Evolutionary conservation across 2,797 vertebrate species (phyloP).

Genomic region (Rousettus madagascariensis): DNA sequence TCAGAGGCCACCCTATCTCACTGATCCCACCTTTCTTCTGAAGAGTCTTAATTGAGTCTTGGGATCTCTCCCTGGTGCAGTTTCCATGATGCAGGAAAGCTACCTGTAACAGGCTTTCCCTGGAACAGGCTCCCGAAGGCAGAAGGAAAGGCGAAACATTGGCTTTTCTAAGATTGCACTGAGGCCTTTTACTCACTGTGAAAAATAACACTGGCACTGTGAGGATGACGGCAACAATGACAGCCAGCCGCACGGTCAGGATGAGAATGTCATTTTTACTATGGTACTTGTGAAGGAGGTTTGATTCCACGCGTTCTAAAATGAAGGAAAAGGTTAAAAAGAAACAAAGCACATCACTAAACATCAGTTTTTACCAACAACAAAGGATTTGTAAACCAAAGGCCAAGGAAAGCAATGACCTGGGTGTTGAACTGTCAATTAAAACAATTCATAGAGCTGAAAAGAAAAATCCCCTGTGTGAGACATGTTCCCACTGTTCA

Average conservation of each 20-base stretch:
- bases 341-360: constrained; percentile 45
- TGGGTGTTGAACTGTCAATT: neutral
- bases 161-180: fast-evolving
- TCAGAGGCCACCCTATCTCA: neutral
- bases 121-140: neutral
- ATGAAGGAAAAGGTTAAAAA: constrained; percentile 49
- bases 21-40: neutral
- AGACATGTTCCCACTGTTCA: neutral
- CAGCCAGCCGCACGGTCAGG: constrained; percentile 86
- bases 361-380: constrained; percentile 73
- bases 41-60: neutral
- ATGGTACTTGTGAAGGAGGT: constrained; percentile 87
- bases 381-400: constrained; percentile 67
- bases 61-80: neutral
- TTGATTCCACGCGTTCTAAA: constrained; percentile 84
- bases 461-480: neutral
- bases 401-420: constrained; percentile 64
- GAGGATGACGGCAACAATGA: constrained; percentile 86
- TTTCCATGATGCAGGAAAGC: neutral
- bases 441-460: neutral
- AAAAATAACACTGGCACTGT: constrained; percentile 88
- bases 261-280: constrained; percentile 84
- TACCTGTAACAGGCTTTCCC: neutral
- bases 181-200: constrained; percentile 83
- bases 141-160: neutral